These are phyloP conservation scores for Bucorvus abyssinicus DNA, from an alignment of 2,797 vertebrate genomes.

Conservation along the genomic window DNA sequence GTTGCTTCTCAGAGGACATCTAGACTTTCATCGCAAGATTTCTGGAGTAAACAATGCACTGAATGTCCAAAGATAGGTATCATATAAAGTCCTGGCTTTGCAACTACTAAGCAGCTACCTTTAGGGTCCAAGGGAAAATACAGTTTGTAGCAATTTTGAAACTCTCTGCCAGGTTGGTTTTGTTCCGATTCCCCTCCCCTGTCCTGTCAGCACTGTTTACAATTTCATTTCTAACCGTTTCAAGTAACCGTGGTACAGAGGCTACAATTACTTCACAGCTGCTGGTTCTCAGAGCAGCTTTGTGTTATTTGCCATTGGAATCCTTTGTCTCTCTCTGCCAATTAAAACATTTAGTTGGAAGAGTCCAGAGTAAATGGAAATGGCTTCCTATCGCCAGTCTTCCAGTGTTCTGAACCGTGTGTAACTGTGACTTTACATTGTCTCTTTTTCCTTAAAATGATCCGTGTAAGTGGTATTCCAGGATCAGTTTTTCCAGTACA, in stretches of 20 bases:
- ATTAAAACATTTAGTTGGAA: neutral
- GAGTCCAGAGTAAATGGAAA: neutral
- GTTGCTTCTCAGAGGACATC: neutral
- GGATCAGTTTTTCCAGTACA: neutral
- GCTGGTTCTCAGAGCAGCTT: neutral
- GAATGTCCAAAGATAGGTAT: neutral
- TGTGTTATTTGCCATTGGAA: neutral
- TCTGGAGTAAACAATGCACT: neutral
- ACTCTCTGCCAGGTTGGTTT: neutral
- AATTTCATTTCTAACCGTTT: neutral
- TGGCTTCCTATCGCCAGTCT: neutral
- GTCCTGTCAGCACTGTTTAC: neutral
- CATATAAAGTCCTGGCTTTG: neutral
- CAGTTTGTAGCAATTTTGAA: neutral
- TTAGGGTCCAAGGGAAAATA: neutral
- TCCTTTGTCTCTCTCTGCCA: neutral
- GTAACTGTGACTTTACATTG: neutral
- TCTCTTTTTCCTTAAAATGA: neutral
- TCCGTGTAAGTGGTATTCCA: neutral
- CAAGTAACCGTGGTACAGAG: neutral
- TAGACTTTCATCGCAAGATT: neutral
- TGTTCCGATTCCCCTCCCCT: rapidly evolving
- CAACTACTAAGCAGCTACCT: neutral
- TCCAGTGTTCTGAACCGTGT: neutral
- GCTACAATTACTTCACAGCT: neutral